Base-by-base conservation (phyloP, 2,797 vertebrate species). In the Limosa lapponica region DNA sequence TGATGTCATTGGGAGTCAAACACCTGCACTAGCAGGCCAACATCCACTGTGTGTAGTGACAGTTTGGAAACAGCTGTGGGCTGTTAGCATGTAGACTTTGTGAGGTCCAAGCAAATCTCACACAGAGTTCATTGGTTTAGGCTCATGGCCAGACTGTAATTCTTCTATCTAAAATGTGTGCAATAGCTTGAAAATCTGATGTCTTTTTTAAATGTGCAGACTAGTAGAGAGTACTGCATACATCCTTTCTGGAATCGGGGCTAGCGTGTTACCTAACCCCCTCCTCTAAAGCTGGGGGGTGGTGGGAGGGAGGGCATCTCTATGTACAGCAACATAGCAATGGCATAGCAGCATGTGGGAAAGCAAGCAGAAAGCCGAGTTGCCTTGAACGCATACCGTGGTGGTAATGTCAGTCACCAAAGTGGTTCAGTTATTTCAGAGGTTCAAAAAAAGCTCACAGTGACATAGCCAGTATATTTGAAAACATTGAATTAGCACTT, bases 271-370 rank as follows among this genome's bases (percentile, higher is more conserved):
- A 30, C 10, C 36, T 59, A 24, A 11, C 15, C 5, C 28, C 11
- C 11, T 51, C 14, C n/a, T 59, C 43, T 37, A 3, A 51, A 59
- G 28, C 58, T 34, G 6, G 11, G 24, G 23, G 10, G 7, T 37
- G 14, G 8, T 1, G 0, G 1, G 11, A 13, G 9, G 7, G 6
- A 16, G 71, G 44, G 11, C n/a, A 6, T 25, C 48, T 81, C 18
- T 43, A 1, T 48, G 39, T 24, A 23, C 48, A 67, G 34, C 58
- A 48, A 10, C 20, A 15, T 13, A 28, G 69, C 32, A 54, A 61
- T 86, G 34, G 32, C n/a, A 89, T 58, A 16, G n/a, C n/a, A n/a
- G n/a, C 19, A 12, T 20, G 1, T 36, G 43, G 49, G 61, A 86
- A 32, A 83, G 30, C 51, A 43, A 75, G 41, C n/a, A 58, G 79